Evolutionary conservation across 2,797 vertebrate species (phyloP).

Genomic region (Oreonectes daqikongensis): DNA sequence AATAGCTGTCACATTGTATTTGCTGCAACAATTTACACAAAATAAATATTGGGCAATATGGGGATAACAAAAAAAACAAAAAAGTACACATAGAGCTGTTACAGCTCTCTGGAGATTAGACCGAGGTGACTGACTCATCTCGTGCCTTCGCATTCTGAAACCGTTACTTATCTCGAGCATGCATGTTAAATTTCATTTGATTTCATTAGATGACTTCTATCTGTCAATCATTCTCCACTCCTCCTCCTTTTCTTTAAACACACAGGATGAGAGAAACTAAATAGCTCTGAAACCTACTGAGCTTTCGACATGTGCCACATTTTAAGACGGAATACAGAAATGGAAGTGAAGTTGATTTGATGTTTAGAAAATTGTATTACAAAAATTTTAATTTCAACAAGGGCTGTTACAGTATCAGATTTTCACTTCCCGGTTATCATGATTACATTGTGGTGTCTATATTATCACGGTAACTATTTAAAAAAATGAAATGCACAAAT

Average conservation of each 20-base stretch:
- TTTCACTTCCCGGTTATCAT: too few species aligned
- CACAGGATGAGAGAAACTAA: background rate
- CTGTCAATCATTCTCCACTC: background rate
- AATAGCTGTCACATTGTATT: background rate
- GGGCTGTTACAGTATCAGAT: too few species aligned
- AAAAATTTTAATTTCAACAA: background rate
- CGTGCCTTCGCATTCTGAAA: background rate
- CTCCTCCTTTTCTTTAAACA: background rate
- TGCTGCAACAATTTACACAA: background rate
- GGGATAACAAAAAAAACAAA: background rate
- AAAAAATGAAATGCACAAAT: too few species aligned
- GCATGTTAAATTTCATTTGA: too few species aligned
- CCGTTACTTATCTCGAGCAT: slow-evolving; percentile 20
- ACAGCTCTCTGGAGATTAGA: slow-evolving; percentile 11
- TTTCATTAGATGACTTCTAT: background rate
- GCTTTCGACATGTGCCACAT: background rate
- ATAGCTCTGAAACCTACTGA: background rate
- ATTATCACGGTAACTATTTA: too few species aligned
- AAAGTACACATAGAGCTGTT: background rate
- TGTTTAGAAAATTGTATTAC: background rate
- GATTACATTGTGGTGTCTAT: too few species aligned
- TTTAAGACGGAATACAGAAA: background rate
- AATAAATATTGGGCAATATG: background rate
- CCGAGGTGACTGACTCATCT: background rate
- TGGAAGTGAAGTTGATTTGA: background rate